Evolutionary conservation across 2,113 vertebrate species (phyloP).

Genomic region (Alaudala cheleensis): DNA sequence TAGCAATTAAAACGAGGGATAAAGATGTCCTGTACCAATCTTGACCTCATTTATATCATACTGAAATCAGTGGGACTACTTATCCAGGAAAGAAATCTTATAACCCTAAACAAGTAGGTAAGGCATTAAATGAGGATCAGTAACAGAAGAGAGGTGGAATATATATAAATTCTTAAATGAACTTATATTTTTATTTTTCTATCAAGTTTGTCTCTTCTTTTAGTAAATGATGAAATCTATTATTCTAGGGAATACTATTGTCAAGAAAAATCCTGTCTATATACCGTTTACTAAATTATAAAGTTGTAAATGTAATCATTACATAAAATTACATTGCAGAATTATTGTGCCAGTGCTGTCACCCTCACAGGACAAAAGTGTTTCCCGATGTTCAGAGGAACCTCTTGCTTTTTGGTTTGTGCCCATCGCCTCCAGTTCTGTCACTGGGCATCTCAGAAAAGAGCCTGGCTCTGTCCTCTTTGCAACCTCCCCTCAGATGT

Average conservation of each 20-base stretch:
- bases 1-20: neutral
- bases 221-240: neutral
- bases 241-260: neutral
- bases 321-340: neutral
- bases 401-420: neutral
- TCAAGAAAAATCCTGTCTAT: neutral
- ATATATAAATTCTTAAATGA: neutral
- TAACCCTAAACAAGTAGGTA: neutral
- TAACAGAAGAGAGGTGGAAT: neutral
- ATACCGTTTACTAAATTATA: neutral
- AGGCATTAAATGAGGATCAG: neutral
- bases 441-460: neutral
- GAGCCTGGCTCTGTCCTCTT: neutral
- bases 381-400: neutral
- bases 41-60: neutral
- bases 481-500: neutral
- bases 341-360: neutral
- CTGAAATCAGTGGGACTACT: neutral
- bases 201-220: neutral
- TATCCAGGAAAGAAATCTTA: neutral
- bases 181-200: neutral
- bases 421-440: neutral
- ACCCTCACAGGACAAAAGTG: neutral
- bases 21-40: neutral
- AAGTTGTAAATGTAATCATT: neutral